These are phyloP conservation scores for Polydrusus tereticollis DNA, from an alignment of 2,888 invertebrate genomes.

Conservation along the genomic window DNA sequence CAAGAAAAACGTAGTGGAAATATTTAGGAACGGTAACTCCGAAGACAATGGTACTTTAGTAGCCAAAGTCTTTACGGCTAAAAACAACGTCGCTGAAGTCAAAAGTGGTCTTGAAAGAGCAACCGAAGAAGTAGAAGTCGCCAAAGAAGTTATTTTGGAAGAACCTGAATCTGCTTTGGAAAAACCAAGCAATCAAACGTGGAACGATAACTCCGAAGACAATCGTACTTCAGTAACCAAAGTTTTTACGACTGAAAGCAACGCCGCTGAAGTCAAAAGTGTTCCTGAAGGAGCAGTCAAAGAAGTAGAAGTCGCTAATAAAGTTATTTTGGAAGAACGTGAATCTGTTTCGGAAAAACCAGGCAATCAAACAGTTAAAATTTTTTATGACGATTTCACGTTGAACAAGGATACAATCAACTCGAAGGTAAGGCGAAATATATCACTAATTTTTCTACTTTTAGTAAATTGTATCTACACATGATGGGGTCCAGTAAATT, in stretches of 20 bases:
- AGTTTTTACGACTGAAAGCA: conserved; percentile 6
- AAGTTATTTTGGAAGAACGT: too few relatives aligned
- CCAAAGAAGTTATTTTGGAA: too few relatives aligned
- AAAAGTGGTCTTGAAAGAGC: background rate
- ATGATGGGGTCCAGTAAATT: too few relatives aligned
- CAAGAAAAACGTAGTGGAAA: conserved; percentile 35
- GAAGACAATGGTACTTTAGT: background rate
- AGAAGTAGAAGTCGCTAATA: background rate
- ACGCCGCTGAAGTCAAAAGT: background rate
- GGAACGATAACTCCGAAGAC: conserved; percentile 2
- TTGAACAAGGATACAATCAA: background rate
- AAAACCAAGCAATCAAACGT: too few relatives aligned
- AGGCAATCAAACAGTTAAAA: background rate
- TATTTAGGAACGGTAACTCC: conserved; percentile 7
- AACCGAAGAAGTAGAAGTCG: background rate
- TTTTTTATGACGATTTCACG: conserved; percentile 23
- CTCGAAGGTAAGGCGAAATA: conserved; percentile 1
- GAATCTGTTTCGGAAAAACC: background rate
- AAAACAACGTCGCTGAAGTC: background rate
- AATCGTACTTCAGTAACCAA: background rate
- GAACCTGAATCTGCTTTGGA: too few relatives aligned
- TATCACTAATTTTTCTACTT: background rate
- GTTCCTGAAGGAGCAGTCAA: background rate
- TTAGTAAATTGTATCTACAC: too few relatives aligned
- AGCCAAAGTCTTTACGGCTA: conserved; percentile 7